A percentile compares a stretch with the other conserved stretches of the same genome.
Conservation (phyloP, 2,113 vertebrate species). For the Acanthochromis polyacanthus region DNA sequence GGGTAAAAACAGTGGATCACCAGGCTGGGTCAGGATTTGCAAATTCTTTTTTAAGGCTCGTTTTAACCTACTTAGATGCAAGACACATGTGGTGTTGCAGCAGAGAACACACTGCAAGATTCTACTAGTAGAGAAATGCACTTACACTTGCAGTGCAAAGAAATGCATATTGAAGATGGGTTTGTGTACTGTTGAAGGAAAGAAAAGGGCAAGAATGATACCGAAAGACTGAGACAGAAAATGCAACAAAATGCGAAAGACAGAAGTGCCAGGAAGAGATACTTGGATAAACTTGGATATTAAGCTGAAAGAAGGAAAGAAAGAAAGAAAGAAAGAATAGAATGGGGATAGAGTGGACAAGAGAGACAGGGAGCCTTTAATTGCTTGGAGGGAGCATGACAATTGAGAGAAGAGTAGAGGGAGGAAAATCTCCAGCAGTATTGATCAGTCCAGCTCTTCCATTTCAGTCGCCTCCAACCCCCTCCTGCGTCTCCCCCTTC, state of each 20-base stretch:
- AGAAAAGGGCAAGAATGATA: neutral
- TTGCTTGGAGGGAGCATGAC: constrained; percentile 84
- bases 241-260: neutral
- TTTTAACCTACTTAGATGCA: constrained; percentile 34
- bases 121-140: neutral
- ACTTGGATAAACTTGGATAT: constrained; percentile 9
- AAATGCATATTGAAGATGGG: neutral
- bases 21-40: constrained; percentile 21
- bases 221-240: constrained; percentile 9
- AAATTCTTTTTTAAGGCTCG: constrained; percentile 21
- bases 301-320: constrained; percentile 12
- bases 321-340: constrained; percentile 3
- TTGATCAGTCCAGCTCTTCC: constrained; percentile 85
- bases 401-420: constrained; percentile 82
- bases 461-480: constrained; percentile 79
- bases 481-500: constrained; percentile 71
- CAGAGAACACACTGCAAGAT: neutral
- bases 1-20: constrained; percentile 11
- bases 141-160: neutral
- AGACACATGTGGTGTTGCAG: constrained; percentile 4
- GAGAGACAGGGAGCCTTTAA: constrained; percentile 76
- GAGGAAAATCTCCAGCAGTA: constrained; percentile 84
- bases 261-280: neutral
- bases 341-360: constrained; percentile 27
- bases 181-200: neutral